A percentile compares a stretch with the other conserved stretches of the same genome.
These are phyloP conservation scores for Lepidocyrtoides sp. DNA, from an alignment of 2,888 invertebrate genomes.

Conservation along the genomic window DNA sequence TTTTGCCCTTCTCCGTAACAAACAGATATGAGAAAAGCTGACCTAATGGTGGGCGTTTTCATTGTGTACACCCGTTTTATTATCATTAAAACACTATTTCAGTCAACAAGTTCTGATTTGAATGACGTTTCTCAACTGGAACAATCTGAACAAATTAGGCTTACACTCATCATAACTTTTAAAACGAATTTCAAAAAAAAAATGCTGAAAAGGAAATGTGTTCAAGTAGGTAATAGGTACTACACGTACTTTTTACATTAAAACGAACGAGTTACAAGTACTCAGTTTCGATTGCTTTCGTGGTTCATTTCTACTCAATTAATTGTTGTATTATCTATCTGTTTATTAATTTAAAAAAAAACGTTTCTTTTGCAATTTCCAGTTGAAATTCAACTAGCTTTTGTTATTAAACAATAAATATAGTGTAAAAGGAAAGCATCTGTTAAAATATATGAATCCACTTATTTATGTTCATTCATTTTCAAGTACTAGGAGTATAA, in stretches of 20 bases:
- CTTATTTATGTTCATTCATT: too few species aligned
- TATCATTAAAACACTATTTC: constrained; percentile 47
- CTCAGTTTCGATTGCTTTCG: too few species aligned
- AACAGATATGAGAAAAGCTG: neutral
- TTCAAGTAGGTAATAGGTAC: neutral
- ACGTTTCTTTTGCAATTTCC: too few species aligned
- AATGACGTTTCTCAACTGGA: constrained; percentile 26
- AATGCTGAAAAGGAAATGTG: too few species aligned
- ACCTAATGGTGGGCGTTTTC: constrained; percentile 64
- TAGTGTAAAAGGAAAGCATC: neutral
- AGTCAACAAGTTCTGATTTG: constrained; percentile 12
- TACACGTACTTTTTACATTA: neutral
- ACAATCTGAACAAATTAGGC: constrained; percentile 51
- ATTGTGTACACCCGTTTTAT: neutral
- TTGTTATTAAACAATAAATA: too few species aligned
- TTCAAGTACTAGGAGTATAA: too few species aligned
- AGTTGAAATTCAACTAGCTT: too few species aligned
- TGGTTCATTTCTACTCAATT: too few species aligned
- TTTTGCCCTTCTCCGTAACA: neutral
- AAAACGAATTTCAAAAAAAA: too few species aligned
- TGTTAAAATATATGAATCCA: neutral
- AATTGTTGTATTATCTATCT: too few species aligned
- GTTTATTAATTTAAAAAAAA: too few species aligned
- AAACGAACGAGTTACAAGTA: too few species aligned
- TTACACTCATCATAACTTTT: constrained; percentile 4